A percentile compares a stretch with the other conserved stretches of the same genome.
phyloP scores from a whole-genome alignment of 2,113 vertebrate genomes.

The Apeltes quadracus region DNA sequence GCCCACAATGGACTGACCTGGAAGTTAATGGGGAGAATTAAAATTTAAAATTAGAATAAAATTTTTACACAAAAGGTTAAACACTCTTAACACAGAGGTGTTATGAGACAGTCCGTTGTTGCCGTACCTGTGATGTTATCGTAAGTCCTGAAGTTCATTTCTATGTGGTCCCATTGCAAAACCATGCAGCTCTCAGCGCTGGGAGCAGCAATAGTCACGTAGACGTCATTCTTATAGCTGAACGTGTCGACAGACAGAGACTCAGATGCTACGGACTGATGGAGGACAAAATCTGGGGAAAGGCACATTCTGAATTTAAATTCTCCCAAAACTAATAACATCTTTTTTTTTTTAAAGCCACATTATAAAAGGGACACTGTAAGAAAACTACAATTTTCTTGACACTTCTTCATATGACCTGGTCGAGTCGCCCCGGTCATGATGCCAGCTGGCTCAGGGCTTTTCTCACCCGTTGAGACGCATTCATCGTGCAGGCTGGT shows the following conservation, averaged over 20 bases:
- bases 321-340: not conserved
- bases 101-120: constrained; percentile 2
- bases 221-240: constrained; percentile 94
- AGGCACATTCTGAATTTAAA: constrained; percentile 10
- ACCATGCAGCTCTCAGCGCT: constrained; percentile 97
- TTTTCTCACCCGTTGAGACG: constrained; percentile 88
- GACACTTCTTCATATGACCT: not conserved
- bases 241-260: constrained; percentile 96
- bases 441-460: constrained; percentile 25
- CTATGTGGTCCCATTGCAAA: constrained; percentile 98
- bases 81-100: not conserved
- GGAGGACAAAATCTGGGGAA: constrained; percentile 91
- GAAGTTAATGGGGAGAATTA: not conserved
- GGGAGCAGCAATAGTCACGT: constrained; percentile 94
- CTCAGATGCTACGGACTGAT: constrained; percentile 91
- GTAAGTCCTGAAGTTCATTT: constrained; percentile 98
- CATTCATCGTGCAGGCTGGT: constrained; percentile 92
- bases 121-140: constrained; percentile 94
- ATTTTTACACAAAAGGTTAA: fast-evolving
- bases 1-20: constrained; percentile 97
- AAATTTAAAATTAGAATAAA: too few relatives aligned
- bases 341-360: not conserved
- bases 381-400: not conserved
- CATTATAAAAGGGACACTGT: not conserved
- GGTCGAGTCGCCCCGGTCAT: not conserved